phyloP scores from a whole-genome alignment of 2,888 invertebrate genomes.

The Stenodera caucasica region DNA sequence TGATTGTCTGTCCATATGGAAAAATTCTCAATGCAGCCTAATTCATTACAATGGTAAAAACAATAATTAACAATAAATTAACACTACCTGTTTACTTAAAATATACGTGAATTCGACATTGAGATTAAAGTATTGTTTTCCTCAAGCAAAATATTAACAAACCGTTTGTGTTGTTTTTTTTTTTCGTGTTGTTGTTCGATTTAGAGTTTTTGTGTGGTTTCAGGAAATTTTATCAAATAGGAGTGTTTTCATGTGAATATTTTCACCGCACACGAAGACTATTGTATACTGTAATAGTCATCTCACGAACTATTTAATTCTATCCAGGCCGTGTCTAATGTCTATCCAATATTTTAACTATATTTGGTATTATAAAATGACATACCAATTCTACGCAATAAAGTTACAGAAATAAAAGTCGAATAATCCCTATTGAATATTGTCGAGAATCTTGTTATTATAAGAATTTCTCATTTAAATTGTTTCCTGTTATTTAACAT shows the following conservation, averaged over 20 bases:
- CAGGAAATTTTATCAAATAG: conserved; percentile 37
- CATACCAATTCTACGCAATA: conserved; percentile 23
- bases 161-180: too few relatives aligned
- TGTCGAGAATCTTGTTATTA: not conserved
- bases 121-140: not conserved
- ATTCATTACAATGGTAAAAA: too few relatives aligned
- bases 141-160: too few relatives aligned
- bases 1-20: not conserved
- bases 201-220: not conserved
- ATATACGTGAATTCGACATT: not conserved
- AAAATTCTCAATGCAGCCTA: not conserved
- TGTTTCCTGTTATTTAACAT: too few relatives aligned
- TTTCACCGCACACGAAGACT: conserved; percentile 49
- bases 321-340: conserved; percentile 25
- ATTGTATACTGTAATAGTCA: conserved; percentile 49
- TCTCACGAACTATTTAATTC: conserved; percentile 44
- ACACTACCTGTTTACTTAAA: conserved; percentile 3
- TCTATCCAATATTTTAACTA: conserved; percentile 24
- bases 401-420: too few relatives aligned
- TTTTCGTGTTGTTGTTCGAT: too few relatives aligned
- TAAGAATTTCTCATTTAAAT: too few relatives aligned
- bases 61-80: not conserved
- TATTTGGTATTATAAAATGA: conserved; percentile 24
- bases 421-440: not conserved
- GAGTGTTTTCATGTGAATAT: conserved; percentile 43